Evolutionary conservation across 1,140 invertebrate genomes (phyloP), one percentile per base, ranked within the genome.

Genomic region (Drosophila hydei): DNA sequence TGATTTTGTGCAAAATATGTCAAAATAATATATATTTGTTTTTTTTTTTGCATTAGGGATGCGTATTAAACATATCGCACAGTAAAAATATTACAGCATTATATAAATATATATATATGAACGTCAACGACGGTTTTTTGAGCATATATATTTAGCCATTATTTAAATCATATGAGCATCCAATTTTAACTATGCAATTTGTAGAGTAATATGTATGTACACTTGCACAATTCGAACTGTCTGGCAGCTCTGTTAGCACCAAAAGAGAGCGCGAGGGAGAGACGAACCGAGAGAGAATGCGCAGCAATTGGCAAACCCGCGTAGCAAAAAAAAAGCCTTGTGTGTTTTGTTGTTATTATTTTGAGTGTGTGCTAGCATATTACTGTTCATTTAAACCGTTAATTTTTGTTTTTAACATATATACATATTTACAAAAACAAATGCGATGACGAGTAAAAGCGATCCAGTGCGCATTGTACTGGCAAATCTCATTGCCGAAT

Each of bases 391-490:
- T 68, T 48, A 16, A 38, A 60, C 70, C 54, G 63, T 69, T 73
- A 60, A 55, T 23, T 42, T 16, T 42, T 11, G 30, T 33, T 33
- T 33, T 11, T 33, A 33, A 11, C 7, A 36, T 40, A n/a, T 14
- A 7, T 3, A 14, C 50, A 45, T n/a, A 27, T 45, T 23, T 45
- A 55, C 56, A 73, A 36, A 12, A 55, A 50, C 36, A 69, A 55
- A 47, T 8, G 12, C 16, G 23, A 58, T 43, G 11, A 62, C 85
- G 50, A 75, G 25, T 55, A 72, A 68, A 52, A 40, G 7, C 30
- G 81, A 85, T 55, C 50, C 61, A 40, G 63, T 80, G 51, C 81
- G 81, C n/a, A 21, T 50, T 25, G 74, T 88, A 25, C 71, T 87
- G 48, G 48, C 43, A 43, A 54, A 51, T n/a, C 56, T 87, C 8